A percentile compares a stretch with the other conserved stretches of the same genome.
phyloP scores from a whole-genome alignment of 2,888 invertebrate species.

The Acleris cristana region DNA sequence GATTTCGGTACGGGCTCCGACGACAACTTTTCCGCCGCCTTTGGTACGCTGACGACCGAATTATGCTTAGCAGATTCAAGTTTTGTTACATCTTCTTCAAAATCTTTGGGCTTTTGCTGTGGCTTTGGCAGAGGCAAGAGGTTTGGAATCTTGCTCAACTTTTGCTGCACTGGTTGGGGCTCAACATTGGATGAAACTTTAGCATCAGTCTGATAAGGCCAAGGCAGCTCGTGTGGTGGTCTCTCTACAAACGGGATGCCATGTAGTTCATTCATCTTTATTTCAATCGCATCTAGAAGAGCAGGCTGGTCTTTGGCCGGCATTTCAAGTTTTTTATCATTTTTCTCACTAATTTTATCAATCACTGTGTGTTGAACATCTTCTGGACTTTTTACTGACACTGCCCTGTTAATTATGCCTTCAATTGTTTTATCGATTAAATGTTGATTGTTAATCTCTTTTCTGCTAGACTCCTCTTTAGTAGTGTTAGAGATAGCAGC shows the following conservation, averaged over 20 bases:
- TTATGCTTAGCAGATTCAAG: slow-evolving; percentile 47
- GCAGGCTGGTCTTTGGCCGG: slow-evolving; percentile 47
- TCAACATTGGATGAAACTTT: slow-evolving; percentile 6
- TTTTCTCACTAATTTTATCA: slow-evolving; percentile 44
- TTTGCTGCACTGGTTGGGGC: slow-evolving; percentile 42
- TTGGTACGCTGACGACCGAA: slow-evolving; percentile 29
- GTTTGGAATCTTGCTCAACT: slow-evolving; percentile 56
- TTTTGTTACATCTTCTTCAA: slow-evolving; percentile 55
- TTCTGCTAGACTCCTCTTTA: slow-evolving; percentile 55
- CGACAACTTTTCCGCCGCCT: slow-evolving; percentile 44
- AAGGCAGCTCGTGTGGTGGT: slow-evolving; percentile 64
- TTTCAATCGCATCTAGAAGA: slow-evolving; percentile 71
- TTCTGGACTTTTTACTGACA: slow-evolving; percentile 54
- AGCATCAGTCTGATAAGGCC: slow-evolving; percentile 15
- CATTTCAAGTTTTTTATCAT: slow-evolving; percentile 43
- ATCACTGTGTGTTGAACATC: slow-evolving; percentile 46
- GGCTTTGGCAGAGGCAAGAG: slow-evolving; percentile 50
- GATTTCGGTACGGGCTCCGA: not conserved
- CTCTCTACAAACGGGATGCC: slow-evolving; percentile 72
- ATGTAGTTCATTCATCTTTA: slow-evolving; percentile 78
- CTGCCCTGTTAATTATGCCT: slow-evolving; percentile 67
- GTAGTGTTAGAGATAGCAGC: slow-evolving; percentile 33
- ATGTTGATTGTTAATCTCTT: slow-evolving; percentile 68
- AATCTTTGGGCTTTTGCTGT: slow-evolving; percentile 39
- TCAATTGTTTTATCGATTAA: slow-evolving; percentile 77